These are phyloP conservation scores for Eristalis pertinax DNA, from an alignment of 2,888 invertebrate genomes.

Conservation along the genomic window DNA sequence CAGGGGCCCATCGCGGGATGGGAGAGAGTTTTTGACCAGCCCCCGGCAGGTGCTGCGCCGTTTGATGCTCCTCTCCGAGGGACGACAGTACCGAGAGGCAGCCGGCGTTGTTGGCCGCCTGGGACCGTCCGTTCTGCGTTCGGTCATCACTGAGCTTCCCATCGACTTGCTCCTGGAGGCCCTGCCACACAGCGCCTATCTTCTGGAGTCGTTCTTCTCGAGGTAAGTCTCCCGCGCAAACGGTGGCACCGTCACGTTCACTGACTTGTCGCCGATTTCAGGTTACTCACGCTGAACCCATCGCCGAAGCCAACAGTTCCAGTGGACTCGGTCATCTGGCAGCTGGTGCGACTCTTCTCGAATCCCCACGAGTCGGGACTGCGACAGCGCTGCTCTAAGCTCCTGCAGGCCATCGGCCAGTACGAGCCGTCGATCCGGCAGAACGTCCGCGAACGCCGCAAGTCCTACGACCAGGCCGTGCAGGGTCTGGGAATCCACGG, in stretches of 20 bases:
- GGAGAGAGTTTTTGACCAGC: constrained; percentile 84
- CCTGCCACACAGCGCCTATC: constrained; percentile 92
- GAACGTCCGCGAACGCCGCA: constrained; percentile 86
- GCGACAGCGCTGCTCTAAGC: constrained; percentile 84
- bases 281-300: constrained; percentile 79
- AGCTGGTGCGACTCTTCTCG: constrained; percentile 89
- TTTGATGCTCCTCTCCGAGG: constrained; percentile 92
- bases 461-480: constrained; percentile 91
- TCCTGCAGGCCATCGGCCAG: constrained; percentile 84
- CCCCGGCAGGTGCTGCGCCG: constrained; percentile 86
- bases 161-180: constrained; percentile 94
- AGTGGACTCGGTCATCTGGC: constrained; percentile 92
- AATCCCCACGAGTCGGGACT: constrained; percentile 84
- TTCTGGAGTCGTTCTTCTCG: constrained; percentile 91
- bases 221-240: constrained; percentile 82
- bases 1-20: constrained; percentile 85
- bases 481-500: constrained; percentile 95
- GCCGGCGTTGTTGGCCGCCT: constrained; percentile 91
- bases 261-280: constrained; percentile 73
- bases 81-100: constrained; percentile 94
- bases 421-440: constrained; percentile 87
- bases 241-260: not conserved
- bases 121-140: constrained; percentile 90
- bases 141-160: constrained; percentile 90
- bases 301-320: constrained; percentile 86